Conservation (phyloP, 2,113 vertebrate species). For the Caracal caracal region DNA sequence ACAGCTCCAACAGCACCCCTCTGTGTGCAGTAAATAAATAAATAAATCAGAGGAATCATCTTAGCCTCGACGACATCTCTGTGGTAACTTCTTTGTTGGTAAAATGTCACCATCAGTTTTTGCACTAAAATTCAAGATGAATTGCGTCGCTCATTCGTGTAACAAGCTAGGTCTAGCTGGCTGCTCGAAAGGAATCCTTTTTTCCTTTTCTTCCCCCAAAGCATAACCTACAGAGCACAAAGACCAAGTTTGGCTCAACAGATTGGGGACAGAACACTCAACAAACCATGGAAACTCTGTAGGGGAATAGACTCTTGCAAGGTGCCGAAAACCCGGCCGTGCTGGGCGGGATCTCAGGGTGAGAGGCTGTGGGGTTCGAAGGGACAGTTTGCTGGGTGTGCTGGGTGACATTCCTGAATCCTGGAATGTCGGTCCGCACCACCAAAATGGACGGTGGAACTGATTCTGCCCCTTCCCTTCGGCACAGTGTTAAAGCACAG, state of each 20-base stretch:
- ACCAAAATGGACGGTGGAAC: neutral
- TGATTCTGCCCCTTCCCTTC: neutral
- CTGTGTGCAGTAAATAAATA: neutral
- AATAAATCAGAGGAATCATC: neutral
- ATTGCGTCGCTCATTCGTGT: neutral
- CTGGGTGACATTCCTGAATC: neutral
- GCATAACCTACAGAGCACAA: neutral
- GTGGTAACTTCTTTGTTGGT: neutral
- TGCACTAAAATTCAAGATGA: neutral
- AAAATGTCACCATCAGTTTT: neutral
- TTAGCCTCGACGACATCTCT: neutral
- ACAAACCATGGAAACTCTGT: fast-evolving
- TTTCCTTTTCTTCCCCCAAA: neutral
- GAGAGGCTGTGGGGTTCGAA: neutral
- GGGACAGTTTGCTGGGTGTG: neutral
- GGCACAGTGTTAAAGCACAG: neutral
- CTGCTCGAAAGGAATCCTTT: neutral
- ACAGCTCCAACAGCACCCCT: slow-evolving; percentile 89
- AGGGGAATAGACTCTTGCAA: neutral
- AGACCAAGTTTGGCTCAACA: neutral
- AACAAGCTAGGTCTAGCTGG: neutral
- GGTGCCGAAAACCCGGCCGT: neutral
- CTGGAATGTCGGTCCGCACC: neutral
- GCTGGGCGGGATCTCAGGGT: neutral
- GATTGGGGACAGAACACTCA: neutral